Percentiles rank a stretch among this genome's conserved stretches.
phyloP scores from a whole-genome alignment of 2,113 vertebrate species.

The Rhegmatorhina hoffmannsi region DNA sequence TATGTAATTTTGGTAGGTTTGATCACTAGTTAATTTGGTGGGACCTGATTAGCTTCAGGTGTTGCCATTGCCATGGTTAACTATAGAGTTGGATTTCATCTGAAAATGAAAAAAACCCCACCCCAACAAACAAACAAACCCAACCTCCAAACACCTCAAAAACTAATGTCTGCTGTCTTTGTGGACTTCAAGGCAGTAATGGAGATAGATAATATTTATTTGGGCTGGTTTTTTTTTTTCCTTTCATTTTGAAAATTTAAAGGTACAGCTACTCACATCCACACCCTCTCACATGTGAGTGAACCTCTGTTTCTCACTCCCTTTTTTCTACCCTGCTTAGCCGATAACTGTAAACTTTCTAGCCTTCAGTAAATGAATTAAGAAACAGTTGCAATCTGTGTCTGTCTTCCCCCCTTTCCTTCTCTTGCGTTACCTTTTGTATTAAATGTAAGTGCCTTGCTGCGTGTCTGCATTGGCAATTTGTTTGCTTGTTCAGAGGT shows the following conservation, averaged over 20 bases:
- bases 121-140: background rate
- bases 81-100: background rate
- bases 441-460: background rate
- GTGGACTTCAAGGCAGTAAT: background rate
- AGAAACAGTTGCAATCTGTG: background rate
- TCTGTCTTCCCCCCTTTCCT: accelerated
- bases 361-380: background rate
- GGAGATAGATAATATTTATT: background rate
- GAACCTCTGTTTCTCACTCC: background rate
- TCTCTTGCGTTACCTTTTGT: background rate
- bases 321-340: background rate
- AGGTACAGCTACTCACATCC: background rate
- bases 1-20: background rate
- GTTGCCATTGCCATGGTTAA: background rate
- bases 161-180: accelerated
- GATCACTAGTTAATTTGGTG: background rate
- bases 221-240: background rate
- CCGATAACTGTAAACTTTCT: background rate
- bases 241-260: background rate
- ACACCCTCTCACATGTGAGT: accelerated
- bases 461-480: background rate
- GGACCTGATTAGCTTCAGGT: background rate
- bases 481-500: background rate
- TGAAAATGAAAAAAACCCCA: background rate
- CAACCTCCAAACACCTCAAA: background rate